Base-by-base conservation (phyloP, 1,140 invertebrate genomes). In the Drosophila pectinifera region DNA sequence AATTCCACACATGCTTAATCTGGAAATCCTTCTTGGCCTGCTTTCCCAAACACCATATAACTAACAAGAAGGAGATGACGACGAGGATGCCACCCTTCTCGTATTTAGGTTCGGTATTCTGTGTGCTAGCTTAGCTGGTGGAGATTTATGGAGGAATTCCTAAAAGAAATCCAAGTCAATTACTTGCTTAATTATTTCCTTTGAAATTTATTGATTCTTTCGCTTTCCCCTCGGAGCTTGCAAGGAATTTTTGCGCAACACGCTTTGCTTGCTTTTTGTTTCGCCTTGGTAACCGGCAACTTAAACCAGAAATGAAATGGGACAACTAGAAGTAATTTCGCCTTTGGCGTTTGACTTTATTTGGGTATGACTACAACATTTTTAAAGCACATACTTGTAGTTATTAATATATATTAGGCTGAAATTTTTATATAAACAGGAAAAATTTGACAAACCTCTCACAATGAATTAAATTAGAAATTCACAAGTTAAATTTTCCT, bases 121-220 rank as follows among this genome's bases (percentile, higher is more conserved):
- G 63, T 78, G 61, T 38, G 48, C 61, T 85, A 53, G 84, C 84
- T 89, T 89, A 89, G 80, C 80, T 73, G 77, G 48, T 57, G 68
- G 77, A 91, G 86, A 90, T 90, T 90, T 90, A 90, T 90, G 88
- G 81, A 84, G 80, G 85, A 90, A 90, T 90, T 90, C 80, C 79
- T 83, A 80, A 91, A 88, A 91, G 82, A 91, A 90, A 90, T 90
- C 86, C 86, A 90, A 90, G 86, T 90, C 86, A 90, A 90, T 90
- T 90, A 90, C 83, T 88, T 90, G 88, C 88, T 88, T 90, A 91
- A 90, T 90, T 90, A 90, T 90, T 90, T 90, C 82, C 86, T 90
- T 86, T 83, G 86, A 90, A 88, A 91, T 83, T 90, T 91, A 90
- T 91, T 84, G 86, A 88, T 88, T 91, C 76, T 88, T 73, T 51